Conservation (phyloP, 2,888 invertebrate genomes). For the Apoderus coryli region DNA sequence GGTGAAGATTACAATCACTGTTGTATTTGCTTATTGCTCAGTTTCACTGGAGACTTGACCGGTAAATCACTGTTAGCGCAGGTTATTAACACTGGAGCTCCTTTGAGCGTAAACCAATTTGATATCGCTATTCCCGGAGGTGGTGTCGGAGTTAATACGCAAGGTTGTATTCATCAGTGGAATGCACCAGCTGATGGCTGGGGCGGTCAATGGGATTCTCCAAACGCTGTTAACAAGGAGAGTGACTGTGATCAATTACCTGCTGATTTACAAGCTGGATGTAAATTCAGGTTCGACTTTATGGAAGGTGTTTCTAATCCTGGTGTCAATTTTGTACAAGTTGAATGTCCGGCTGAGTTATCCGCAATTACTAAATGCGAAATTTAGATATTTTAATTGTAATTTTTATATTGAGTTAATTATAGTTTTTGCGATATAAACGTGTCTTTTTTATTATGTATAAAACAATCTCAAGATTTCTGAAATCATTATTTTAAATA, state of each 20-base stretch:
- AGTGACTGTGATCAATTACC: conserved; percentile 15
- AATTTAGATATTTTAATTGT: too few relatives aligned
- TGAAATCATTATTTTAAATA: too few relatives aligned
- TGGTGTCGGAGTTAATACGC: conserved; percentile 8
- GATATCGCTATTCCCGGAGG: conserved; percentile 11
- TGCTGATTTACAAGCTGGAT: conserved; percentile 13
- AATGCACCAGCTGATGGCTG: conserved; percentile 9
- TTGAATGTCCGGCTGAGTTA: conserved; percentile 15
- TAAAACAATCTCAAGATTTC: too few relatives aligned
- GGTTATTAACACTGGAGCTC: conserved; percentile 11
- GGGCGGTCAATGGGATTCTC: too few relatives aligned
- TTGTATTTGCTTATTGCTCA: conserved; percentile 9
- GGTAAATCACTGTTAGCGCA: conserved; percentile 10
- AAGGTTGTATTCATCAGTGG: conserved; percentile 11
- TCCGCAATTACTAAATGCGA: conserved; percentile 10
- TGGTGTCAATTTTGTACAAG: conserved; percentile 14
- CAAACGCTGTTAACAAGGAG: too few relatives aligned
- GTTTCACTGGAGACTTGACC: conserved; percentile 6
- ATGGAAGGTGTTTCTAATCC: conserved; percentile 17
- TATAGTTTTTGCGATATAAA: too few relatives aligned
- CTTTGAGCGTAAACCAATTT: conserved; percentile 10
- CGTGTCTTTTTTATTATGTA: too few relatives aligned
- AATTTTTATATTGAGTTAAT: too few relatives aligned
- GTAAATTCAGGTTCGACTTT: conserved; percentile 16
- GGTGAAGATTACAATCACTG: conserved; percentile 8